Evolutionary conservation across 2,888 invertebrate species (phyloP).

Genomic region (Chymomyza caudatula): DNA sequence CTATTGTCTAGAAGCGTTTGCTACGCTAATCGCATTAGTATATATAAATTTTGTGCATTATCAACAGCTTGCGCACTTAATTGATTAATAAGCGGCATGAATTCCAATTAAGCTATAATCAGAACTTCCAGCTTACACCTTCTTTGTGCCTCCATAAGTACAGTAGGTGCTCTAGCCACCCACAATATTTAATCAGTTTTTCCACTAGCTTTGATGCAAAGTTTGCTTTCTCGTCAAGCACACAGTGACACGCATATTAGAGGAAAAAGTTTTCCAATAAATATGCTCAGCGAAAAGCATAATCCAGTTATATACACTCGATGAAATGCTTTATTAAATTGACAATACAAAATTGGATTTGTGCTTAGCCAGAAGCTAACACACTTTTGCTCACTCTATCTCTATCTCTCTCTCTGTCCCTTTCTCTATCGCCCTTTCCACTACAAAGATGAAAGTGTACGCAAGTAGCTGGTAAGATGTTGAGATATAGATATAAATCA

Average conservation of each 20-base stretch:
- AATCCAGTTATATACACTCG: slow-evolving; percentile 41
- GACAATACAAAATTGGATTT: slow-evolving; percentile 56
- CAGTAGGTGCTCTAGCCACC: too few species aligned
- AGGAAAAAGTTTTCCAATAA: slow-evolving; percentile 36
- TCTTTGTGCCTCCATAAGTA: background rate
- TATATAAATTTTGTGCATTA: background rate
- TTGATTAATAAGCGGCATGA: slow-evolving; percentile 42
- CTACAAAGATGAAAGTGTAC: background rate
- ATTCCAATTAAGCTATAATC: slow-evolving; percentile 26
- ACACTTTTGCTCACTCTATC: background rate
- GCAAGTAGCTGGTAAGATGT: background rate
- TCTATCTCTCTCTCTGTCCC: background rate
- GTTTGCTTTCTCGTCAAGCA: background rate
- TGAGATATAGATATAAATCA: background rate
- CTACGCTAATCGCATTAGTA: background rate
- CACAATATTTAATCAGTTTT: background rate
- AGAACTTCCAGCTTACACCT: background rate
- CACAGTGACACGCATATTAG: background rate
- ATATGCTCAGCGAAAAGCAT: slow-evolving; percentile 19
- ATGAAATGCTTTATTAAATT: slow-evolving; percentile 54
- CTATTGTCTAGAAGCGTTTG: background rate
- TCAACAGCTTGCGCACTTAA: slow-evolving; percentile 23
- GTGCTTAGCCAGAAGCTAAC: background rate
- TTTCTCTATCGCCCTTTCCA: background rate
- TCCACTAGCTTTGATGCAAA: background rate